Evolutionary conservation across 2,888 invertebrate species (phyloP).

Genomic region (Colletes collaris): DNA sequence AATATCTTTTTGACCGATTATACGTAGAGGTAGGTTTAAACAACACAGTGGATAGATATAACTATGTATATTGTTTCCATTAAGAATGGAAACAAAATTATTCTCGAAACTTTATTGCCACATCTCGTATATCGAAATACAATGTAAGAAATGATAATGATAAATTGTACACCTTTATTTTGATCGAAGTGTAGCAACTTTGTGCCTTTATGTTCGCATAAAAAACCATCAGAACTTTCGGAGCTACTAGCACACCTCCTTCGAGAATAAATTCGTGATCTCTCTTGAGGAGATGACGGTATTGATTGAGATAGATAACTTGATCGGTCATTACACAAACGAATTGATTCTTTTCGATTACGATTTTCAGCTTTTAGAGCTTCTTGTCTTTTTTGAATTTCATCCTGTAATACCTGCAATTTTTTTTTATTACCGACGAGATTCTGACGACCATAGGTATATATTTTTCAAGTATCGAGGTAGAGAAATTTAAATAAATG

Average conservation of each 20-base stretch:
- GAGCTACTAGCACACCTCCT: constrained; percentile 84
- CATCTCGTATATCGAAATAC: background rate
- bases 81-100: no score
- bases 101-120: no score
- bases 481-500: background rate
- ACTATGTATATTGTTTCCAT: no score
- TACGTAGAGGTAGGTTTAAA: no score
- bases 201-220: constrained; percentile 85
- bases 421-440: constrained; percentile 48
- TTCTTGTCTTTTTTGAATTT: constrained; percentile 91
- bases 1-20: no score
- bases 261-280: constrained; percentile 75
- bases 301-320: constrained; percentile 73
- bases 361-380: constrained; percentile 89
- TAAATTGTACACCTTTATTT: constrained; percentile 75
- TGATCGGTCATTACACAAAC: constrained; percentile 69
- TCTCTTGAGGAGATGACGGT: constrained; percentile 79
- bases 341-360: constrained; percentile 80
- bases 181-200: constrained; percentile 84
- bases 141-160: constrained; percentile 1
- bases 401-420: constrained; percentile 88
- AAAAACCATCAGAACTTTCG: constrained; percentile 84
- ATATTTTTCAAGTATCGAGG: background rate
- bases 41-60: no score
- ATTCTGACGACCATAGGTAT: background rate